Conservation (phyloP, 2,888 invertebrate genomes). For the Luperina nickerlii region DNA sequence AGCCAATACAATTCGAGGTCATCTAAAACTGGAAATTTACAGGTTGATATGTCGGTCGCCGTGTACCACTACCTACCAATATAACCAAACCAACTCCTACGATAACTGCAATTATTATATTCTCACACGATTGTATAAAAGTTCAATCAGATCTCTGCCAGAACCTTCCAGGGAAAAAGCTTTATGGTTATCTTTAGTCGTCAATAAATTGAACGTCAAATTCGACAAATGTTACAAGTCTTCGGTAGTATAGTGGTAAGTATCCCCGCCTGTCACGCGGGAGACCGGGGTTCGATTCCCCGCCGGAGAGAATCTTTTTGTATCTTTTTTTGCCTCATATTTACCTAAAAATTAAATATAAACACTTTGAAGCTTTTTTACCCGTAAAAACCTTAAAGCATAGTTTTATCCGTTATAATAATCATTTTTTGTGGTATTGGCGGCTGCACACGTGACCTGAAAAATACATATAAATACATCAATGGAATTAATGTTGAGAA, state of each 20-base stretch:
- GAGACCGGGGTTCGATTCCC: slow-evolving; percentile 91
- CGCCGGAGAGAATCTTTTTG: slow-evolving; percentile 83
- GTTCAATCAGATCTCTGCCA: not conserved
- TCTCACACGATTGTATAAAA: not conserved
- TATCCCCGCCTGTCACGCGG: slow-evolving; percentile 91
- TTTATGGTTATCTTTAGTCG: not conserved
- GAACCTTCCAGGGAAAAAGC: not conserved
- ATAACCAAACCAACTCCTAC: not conserved
- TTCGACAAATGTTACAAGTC: slow-evolving; percentile 64
- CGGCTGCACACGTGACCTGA: not conserved
- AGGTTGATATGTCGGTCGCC: no score
- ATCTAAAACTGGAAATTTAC: no score
- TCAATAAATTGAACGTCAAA: not conserved
- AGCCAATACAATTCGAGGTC: no score
- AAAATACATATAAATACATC: not conserved
- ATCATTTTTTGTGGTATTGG: not conserved
- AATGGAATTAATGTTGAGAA: not conserved
- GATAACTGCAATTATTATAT: not conserved
- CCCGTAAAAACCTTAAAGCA: not conserved
- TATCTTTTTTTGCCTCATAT: not conserved
- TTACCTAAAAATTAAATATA: not conserved
- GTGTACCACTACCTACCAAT: not conserved
- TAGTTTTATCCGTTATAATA: not conserved
- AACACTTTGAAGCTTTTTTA: not conserved
- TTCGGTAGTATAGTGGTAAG: slow-evolving; percentile 90